Evolutionary conservation across 1,140 invertebrate genomes (phyloP).

Genomic region (Dreissena polymorpha): DNA sequence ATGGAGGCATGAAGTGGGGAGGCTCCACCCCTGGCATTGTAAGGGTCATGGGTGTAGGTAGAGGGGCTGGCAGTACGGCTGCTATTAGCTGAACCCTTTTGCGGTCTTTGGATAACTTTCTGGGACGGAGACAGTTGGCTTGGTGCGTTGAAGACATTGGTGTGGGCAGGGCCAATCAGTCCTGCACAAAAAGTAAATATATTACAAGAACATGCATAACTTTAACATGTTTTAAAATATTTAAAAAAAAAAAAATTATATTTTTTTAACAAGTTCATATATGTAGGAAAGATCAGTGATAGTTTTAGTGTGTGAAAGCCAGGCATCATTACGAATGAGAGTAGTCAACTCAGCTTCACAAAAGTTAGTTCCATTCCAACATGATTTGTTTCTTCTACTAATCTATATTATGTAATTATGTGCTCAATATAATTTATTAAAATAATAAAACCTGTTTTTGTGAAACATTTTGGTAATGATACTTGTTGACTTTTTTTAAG

Average conservation of each 20-base stretch:
- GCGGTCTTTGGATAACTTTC: constrained; percentile 33
- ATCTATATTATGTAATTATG: too few relatives aligned
- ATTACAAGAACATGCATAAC: background rate
- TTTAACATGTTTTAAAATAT: background rate
- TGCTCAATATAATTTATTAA: too few relatives aligned
- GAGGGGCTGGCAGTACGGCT: background rate
- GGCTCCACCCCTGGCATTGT: background rate
- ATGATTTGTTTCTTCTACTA: too few relatives aligned
- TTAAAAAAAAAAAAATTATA: background rate
- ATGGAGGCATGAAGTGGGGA: background rate
- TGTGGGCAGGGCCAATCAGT: background rate
- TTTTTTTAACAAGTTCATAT: background rate
- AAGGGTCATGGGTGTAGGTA: background rate
- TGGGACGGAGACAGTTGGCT: constrained; percentile 21
- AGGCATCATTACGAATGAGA: too few relatives aligned
- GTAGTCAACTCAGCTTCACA: too few relatives aligned
- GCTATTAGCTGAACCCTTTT: background rate
- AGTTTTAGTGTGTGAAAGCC: too few relatives aligned
- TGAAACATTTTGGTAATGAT: too few relatives aligned
- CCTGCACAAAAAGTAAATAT: background rate
- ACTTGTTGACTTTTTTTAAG: too few relatives aligned
- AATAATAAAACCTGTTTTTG: too few relatives aligned
- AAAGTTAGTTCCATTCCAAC: too few relatives aligned
- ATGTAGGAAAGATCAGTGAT: too few relatives aligned
- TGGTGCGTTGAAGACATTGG: background rate